Evolutionary conservation across 1,140 invertebrate genomes (phyloP).

Genomic region (Drosophila subpulchrella): DNA sequence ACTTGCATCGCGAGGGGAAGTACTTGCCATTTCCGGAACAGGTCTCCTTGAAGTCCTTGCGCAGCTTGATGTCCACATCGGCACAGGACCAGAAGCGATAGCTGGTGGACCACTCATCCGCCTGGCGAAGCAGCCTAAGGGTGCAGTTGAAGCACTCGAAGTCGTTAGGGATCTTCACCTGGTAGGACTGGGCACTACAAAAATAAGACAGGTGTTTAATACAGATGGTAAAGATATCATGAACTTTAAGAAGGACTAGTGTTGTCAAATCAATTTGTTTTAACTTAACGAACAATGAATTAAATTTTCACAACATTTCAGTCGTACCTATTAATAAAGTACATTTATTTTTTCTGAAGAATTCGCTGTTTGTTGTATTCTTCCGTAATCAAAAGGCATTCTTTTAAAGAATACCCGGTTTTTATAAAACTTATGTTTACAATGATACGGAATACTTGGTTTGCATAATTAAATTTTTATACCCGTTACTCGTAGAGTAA

Average conservation of each 20-base stretch:
- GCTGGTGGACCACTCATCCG: conserved; percentile 92
- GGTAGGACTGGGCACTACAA: conserved; percentile 91
- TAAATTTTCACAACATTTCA: too few relatives aligned
- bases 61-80: conserved; percentile 93
- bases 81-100: conserved; percentile 98
- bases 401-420: too few relatives aligned
- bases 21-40: conserved; percentile 93
- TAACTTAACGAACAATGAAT: too few relatives aligned
- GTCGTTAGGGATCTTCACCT: conserved; percentile 91
- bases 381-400: too few relatives aligned
- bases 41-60: conserved; percentile 91
- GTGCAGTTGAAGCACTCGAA: conserved; percentile 96
- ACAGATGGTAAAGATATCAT: background rate
- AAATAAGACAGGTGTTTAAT: background rate
- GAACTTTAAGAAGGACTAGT: background rate
- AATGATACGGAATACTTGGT: too few relatives aligned
- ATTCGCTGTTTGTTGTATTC: too few relatives aligned
- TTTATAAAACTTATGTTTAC: too few relatives aligned
- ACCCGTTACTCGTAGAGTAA: too few relatives aligned
- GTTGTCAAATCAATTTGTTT: background rate
- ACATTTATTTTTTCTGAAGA: too few relatives aligned
- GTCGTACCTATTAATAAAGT: too few relatives aligned
- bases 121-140: conserved; percentile 93
- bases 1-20: conserved; percentile 91
- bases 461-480: too few relatives aligned